These are phyloP conservation scores for Protonemura montana DNA, from an alignment of 2,888 invertebrate species.

Conservation along the genomic window DNA sequence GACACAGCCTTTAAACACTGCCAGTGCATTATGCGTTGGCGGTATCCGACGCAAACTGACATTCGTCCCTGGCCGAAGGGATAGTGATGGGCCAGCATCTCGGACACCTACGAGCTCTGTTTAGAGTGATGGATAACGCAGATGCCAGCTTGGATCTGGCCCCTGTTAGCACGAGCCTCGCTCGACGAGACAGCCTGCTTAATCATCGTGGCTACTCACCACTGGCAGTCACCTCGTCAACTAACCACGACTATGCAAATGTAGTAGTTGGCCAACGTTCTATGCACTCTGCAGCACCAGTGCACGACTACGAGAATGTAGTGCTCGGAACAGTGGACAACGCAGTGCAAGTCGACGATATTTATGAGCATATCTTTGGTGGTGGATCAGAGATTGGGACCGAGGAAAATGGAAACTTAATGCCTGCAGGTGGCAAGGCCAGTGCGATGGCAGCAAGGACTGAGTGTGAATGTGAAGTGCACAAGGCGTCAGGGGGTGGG, in stretches of 20 bases:
- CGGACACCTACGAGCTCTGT: conserved; percentile 53
- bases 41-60: background rate
- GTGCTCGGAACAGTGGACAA: conserved; percentile 25
- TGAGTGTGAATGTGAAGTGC: background rate
- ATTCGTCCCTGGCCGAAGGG: background rate
- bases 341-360: conserved; percentile 50
- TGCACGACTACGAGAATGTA: background rate
- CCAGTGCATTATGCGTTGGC: background rate
- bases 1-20: background rate
- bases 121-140: conserved; percentile 53
- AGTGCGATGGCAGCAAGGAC: background rate
- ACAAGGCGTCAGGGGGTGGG: background rate
- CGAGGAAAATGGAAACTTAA: conserved; percentile 48
- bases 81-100: conserved; percentile 54
- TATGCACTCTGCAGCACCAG: background rate
- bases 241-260: conserved; percentile 34
- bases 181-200: background rate
- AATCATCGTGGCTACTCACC: conserved; percentile 41
- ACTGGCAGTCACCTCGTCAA: conserved; percentile 47
- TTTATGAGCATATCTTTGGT: conserved; percentile 52
- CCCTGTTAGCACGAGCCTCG: conserved; percentile 24
- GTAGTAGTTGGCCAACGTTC: background rate
- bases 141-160: conserved; percentile 48
- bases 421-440: background rate
- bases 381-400: conserved; percentile 44